Base-by-base conservation (phyloP, 2,797 vertebrate species). In the Manis javanica region DNA sequence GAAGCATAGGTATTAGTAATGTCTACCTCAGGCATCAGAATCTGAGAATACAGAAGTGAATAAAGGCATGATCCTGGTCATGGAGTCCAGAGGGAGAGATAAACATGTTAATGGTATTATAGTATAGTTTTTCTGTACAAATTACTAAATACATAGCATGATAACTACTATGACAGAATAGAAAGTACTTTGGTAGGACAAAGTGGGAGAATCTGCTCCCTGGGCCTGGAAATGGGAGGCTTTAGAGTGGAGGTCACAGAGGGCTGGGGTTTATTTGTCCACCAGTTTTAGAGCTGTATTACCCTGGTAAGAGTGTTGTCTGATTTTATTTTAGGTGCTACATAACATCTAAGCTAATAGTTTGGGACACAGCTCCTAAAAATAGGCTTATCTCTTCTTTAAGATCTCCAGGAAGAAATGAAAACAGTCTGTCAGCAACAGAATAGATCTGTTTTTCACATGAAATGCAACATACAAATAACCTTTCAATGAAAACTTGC, bases 401-500 rank as follows among this genome's bases (percentile, higher is more conserved):
- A 69, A 82, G 81, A 78, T 69, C 79, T 90, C 68, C 91, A 61
- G 94, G 82, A 95, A 93, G 71, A 87, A 94, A 87, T 29, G 55
- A 81, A 78, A 78, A 55, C 66, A 61, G 19, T 61, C 69, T 51
- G 18, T 87, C 87, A 95, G 78, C 55, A 26, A 4, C 11, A 84
- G 87, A 63, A 74, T 57, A 63, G n/a, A 84, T 72, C 79, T 86
- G 53, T 74, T 77, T 21, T 74, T 85, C 79, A 74, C 24, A 57
- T 81, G 75, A 97, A 94, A 84, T 90, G 68, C 59, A 93, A 29
- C 85, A 5, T 42, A 64, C 72, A 92, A 49, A 66, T 81, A 23
- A 87, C 87, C 26, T 75, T 68, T 78, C 89, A 92, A n/a, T 37
- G 74, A 94, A 94, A 72, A 64, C 23, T 78, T 97, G 75, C 87